These are phyloP conservation scores for Ptilodon capucinus DNA, from an alignment of 2,888 invertebrate species.

Conservation along the genomic window DNA sequence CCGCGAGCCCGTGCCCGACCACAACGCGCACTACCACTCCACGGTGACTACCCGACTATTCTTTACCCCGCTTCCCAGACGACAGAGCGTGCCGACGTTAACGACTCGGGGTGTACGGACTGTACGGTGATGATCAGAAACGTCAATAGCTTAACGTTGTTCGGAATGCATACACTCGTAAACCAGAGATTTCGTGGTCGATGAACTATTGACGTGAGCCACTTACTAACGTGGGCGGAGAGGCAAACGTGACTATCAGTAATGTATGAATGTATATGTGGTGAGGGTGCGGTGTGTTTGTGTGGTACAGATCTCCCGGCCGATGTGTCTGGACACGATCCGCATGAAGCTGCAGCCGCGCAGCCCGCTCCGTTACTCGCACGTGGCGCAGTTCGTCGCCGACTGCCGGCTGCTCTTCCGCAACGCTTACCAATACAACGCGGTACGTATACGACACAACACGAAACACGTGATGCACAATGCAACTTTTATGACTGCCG, in stretches of 20 bases:
- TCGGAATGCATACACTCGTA: no score
- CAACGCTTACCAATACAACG: conserved; percentile 93
- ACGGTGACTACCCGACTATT: conserved; percentile 46
- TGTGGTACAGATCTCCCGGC: conserved; percentile 84
- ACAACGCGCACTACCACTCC: conserved; percentile 70
- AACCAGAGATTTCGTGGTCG: no score
- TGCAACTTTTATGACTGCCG: conserved; percentile 90
- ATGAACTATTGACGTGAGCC: no score
- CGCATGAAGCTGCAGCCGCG: conserved; percentile 90
- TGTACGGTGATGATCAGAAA: no score
- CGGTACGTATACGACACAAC: conserved; percentile 82
- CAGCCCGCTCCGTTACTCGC: conserved; percentile 87
- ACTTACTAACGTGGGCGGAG: no score
- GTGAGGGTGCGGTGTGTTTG: background rate
- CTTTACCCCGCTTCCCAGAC: no score
- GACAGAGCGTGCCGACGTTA: no score
- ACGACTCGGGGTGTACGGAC: no score
- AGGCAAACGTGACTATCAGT: no score
- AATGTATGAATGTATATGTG: no score
- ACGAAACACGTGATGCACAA: conserved; percentile 80
- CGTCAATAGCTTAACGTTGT: no score
- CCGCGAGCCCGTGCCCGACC: conserved; percentile 90
- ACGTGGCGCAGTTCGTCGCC: conserved; percentile 88
- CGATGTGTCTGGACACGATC: conserved; percentile 93
- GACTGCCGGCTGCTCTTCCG: conserved; percentile 94